Conservation (phyloP, 2,888 invertebrate genomes). For the Tanypteryx hageni region DNA sequence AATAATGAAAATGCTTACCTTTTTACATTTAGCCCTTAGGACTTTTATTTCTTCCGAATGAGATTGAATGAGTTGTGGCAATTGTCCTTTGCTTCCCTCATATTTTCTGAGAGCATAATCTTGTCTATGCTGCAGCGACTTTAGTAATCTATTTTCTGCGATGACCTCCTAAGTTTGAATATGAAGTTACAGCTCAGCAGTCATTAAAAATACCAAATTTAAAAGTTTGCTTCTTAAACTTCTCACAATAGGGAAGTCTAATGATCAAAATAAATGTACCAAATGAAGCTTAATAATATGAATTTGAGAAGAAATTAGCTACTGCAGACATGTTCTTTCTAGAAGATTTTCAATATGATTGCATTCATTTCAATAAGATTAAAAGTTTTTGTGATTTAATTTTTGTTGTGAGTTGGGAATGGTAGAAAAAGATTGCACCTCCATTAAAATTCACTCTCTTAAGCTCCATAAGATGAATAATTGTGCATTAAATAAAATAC, state of each 20-base stretch:
- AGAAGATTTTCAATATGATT: too few relatives aligned
- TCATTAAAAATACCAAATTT: too few relatives aligned
- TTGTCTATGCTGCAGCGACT: constrained; percentile 32
- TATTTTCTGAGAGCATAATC: constrained; percentile 40
- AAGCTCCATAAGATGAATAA: too few relatives aligned
- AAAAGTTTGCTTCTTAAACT: too few relatives aligned
- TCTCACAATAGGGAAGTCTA: too few relatives aligned
- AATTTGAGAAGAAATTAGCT: background rate
- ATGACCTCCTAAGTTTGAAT: background rate
- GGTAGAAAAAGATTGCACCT: too few relatives aligned
- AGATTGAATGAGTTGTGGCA: constrained; percentile 44
- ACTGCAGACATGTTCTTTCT: background rate
- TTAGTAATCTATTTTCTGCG: constrained; percentile 42
- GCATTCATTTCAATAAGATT: too few relatives aligned
- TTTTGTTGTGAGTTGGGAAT: too few relatives aligned
- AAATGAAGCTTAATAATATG: background rate
- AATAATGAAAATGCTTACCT: constrained; percentile 10
- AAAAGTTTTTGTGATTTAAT: too few relatives aligned
- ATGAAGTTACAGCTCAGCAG: background rate
- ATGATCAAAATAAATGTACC: too few relatives aligned
- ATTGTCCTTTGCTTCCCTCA: constrained; percentile 37
- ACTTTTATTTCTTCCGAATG: constrained; percentile 47
- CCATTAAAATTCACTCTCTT: too few relatives aligned
- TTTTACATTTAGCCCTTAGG: constrained; percentile 37
- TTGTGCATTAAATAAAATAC: too few relatives aligned